Evolutionary conservation across 2,888 invertebrate species (phyloP), one percentile per base, ranked within the genome.

Genomic region (Spodoptera littoralis): DNA sequence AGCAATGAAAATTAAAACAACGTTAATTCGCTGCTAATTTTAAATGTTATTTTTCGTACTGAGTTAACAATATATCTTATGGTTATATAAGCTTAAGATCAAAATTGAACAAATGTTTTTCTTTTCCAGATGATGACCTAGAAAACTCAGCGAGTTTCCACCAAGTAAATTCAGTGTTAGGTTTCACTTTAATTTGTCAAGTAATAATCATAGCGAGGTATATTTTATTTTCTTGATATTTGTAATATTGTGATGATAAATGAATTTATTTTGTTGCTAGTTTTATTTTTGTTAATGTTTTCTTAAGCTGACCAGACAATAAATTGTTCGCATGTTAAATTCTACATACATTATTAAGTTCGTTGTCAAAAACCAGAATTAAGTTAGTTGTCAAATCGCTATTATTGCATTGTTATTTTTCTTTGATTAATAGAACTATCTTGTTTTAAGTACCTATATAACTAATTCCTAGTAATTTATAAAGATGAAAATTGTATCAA

Each of bases 291-390:
- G 66, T 77, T 66, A 56, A 59, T 74, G 49, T 64, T 60, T 78
- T 77, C 52, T 79, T 82, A 79, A 77, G 87, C 87, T 89, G 87
- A 85, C 83, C 81, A 87, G 91, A 92, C 91, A 91, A 91, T 91
- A 91, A 91, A 74, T 77, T 63, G 59, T 75, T 71, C 74, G 62
- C 67, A 18, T 18, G 65, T 47, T 74, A 48, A 18, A 18, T 18
- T 18, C 69, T 60, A 67, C 56, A 56, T 52, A 9, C 36, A 70
- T 55, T 18, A n/a, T 65, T 76, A 43, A 36, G 42, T 70, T 70
- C 47, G 49, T 59, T 65, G 22, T 68, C 13, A 49, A 46, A 18
- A 41, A 52, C n/a, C 58, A 59, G 41, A 11, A 50, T 6, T 47
- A 46, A 48, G 27, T 56, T 45, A 43, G 12, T 51, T n/a, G 41